Evolutionary conservation across 2,797 vertebrate genomes (phyloP), one percentile per base, ranked within the genome.

Genomic region (Buphagus erythrorhynchus): DNA sequence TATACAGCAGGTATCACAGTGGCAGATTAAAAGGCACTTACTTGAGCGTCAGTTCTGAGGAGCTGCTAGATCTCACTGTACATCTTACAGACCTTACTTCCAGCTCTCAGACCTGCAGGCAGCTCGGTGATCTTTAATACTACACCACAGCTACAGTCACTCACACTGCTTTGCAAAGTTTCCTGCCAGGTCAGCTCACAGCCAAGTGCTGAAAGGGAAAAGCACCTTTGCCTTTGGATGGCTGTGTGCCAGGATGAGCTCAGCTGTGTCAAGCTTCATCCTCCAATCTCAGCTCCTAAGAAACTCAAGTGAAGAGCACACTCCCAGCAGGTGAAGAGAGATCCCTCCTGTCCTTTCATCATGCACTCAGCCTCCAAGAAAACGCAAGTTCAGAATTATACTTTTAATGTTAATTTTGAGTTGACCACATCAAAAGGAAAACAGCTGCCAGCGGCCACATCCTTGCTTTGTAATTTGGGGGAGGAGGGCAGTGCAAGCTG

Each of bases 161-260:
- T 80, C 40, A 16, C 0, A 6, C 5, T 22, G 28, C 63, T 81
- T 62, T 59, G 77, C 33, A 35, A 68, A 81, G 71, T n/a, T 89
- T 82, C 79, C 81, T 89, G 84, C 84, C 81, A 91, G 86, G 24
- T 93, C 93, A 95, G 91, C 63, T 82, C 84, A 29, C 55, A 91
- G 84, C 55, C 81, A 87, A 91, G 78, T 0, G 6, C 78, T 69
- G 51, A 76, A 85, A 86, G 40, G 55, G 51, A 85, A 51, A 82
- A 85, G 86, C 59, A 55, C 67, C 89, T 71, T 82, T 79, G 91
- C 49, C 84, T 91, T 59, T 8, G 72, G 78, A 76, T 92, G 93
- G 93, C 93, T 72, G 38, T 0, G 2, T 52, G 91, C 89, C 95
- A 80, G 0, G 0, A 54, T 29, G 45, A 93, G 81, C 89, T 95